phyloP scores from a whole-genome alignment of 1,140 invertebrate species.

The Drosophila kanapiae region DNA sequence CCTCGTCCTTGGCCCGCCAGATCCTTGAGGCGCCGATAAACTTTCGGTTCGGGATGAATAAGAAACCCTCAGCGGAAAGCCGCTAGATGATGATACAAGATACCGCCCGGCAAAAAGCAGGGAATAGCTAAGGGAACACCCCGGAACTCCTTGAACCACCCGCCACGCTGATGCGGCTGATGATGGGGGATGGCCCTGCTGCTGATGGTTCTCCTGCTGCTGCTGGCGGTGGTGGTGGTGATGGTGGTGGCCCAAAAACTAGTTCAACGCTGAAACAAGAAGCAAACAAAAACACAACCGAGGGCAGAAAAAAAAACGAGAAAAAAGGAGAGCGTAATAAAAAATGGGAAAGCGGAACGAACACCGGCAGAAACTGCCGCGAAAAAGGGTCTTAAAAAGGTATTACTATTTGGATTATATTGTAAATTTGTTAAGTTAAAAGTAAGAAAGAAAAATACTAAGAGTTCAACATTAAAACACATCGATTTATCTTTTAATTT shows the following conservation, averaged over 20 bases:
- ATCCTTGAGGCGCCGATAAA: slow-evolving; percentile 28
- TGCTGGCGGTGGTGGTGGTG: slow-evolving; percentile 2
- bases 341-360: slow-evolving; percentile 34
- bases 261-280: slow-evolving; percentile 64
- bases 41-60: not conserved
- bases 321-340: slow-evolving; percentile 31
- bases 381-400: no score
- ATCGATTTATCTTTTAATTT: no score
- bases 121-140: not conserved
- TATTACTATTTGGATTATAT: not conserved
- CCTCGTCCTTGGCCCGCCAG: slow-evolving; percentile 36
- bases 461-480: no score
- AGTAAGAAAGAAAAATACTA: no score
- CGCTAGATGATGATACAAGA: slow-evolving; percentile 44
- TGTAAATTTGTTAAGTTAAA: not conserved
- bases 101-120: slow-evolving; percentile 11
- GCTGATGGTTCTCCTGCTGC: not conserved
- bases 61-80: slow-evolving; percentile 14
- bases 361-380: not conserved
- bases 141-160: slow-evolving; percentile 40
- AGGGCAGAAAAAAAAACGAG: slow-evolving; percentile 7
- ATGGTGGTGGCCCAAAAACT: slow-evolving; percentile 54
- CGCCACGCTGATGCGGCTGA: not conserved
- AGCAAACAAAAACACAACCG: slow-evolving; percentile 38
- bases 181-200: slow-evolving; percentile 11